Conservation (phyloP, 2,888 invertebrate genomes). For the Cataglyphis rosenhaueri region DNA sequence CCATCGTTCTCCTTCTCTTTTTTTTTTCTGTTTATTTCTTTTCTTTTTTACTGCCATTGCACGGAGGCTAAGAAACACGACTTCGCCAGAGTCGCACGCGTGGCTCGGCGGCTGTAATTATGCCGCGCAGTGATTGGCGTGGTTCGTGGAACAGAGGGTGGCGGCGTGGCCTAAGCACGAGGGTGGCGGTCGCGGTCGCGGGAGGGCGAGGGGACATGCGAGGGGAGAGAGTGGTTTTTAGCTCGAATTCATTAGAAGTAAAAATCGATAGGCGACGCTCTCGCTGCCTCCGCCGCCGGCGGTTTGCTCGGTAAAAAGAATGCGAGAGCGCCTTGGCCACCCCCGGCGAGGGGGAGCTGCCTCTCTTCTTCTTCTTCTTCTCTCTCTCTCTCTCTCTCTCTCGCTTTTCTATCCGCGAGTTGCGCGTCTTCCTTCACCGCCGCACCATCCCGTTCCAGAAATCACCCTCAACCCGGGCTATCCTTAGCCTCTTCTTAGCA, state of each 20-base stretch:
- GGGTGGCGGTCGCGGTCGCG: constrained; percentile 69
- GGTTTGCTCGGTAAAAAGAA: constrained; percentile 81
- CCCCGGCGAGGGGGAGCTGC: constrained; percentile 24
- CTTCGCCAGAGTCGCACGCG: constrained; percentile 77
- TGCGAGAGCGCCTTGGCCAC: constrained; percentile 75
- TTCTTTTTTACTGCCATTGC: constrained; percentile 74
- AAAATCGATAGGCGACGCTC: constrained; percentile 84
- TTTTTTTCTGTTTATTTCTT: constrained; percentile 50
- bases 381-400: constrained; percentile 52
- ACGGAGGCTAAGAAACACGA: constrained; percentile 80
- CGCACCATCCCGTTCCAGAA: constrained; percentile 50
- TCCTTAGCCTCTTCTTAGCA: constrained; percentile 61
- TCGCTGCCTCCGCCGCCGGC: constrained; percentile 79
- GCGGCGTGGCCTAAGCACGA: constrained; percentile 76
- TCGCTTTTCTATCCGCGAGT: constrained; percentile 48
- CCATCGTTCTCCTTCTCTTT: constrained; percentile 23
- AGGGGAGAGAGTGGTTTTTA: constrained; percentile 80
- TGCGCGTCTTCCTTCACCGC: constrained; percentile 43
- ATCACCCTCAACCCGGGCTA: constrained; percentile 67
- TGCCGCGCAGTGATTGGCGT: constrained; percentile 85
- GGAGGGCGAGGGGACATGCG: constrained; percentile 60
- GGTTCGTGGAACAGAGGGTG: constrained; percentile 83
- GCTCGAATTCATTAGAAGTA: constrained; percentile 85
- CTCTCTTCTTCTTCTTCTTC: constrained; percentile 4
- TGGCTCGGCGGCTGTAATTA: constrained; percentile 82